A percentile compares a stretch with the other conserved stretches of the same genome.
Conservation (phyloP, 2,113 vertebrate genomes). For the Leptocoma aspasia region DNA sequence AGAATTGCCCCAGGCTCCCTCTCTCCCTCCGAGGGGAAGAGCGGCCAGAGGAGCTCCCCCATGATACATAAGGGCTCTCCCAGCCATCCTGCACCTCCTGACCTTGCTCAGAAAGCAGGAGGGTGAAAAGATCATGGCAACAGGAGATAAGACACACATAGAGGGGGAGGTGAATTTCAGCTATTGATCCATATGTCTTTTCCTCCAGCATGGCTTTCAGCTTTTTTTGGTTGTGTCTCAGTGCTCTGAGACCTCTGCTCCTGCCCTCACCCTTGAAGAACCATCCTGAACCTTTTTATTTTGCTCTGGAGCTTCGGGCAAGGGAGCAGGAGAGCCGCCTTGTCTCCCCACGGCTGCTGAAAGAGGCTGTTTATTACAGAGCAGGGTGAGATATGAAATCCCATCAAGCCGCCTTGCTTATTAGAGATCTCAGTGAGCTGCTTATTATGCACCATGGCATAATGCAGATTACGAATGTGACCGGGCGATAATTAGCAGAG, state of each 20-base stretch:
- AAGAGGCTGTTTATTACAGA: slow-evolving; percentile 44
- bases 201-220: not conserved
- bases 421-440: slow-evolving; percentile 67
- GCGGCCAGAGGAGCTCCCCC: not conserved
- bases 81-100: not conserved
- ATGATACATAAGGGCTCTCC: not conserved
- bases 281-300: not conserved
- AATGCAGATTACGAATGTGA: slow-evolving; percentile 72
- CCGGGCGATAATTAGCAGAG: slow-evolving; percentile 73
- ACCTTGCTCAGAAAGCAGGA: not conserved
- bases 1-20: not conserved
- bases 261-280: not conserved
- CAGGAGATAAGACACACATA: rapidly evolving
- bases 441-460: slow-evolving; percentile 67
- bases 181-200: not conserved
- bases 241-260: not conserved
- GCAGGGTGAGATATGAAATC: slow-evolving; percentile 64
- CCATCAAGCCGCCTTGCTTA: slow-evolving; percentile 54
- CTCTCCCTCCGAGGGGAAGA: not conserved
- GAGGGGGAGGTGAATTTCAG: not conserved
- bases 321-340: not conserved
- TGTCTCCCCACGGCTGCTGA: slow-evolving; percentile 29
- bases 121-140: not conserved
- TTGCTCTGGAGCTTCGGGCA: not conserved
- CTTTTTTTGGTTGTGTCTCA: not conserved